Evolutionary conservation across 92 coral and sea anemone genomes (phyloP), one percentile per base, ranked within the genome.

Genomic region (Palythoa caribaeorum): DNA sequence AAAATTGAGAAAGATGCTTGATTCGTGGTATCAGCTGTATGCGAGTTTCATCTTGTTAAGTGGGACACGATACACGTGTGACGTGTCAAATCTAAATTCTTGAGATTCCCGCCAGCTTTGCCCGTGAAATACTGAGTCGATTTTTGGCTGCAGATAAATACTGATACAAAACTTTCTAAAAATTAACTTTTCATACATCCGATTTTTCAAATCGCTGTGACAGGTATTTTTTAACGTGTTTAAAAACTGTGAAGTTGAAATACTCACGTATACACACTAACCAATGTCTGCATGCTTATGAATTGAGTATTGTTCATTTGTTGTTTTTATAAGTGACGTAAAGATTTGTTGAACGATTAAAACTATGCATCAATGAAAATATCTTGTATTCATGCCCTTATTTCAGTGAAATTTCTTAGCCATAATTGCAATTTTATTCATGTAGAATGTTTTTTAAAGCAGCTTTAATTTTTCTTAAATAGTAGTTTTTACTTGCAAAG

Each of bases 41-140:
- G 55, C 8, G 6, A 11, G 62, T 15, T 15, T 55, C 12, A 55
- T 55, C 2, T 11, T 11, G 3, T 55, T 55, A 8, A 6, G 14
- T 14, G 14, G 59, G 3, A 36, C 68, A 36, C 48, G 69, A 6
- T 55, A 47, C 72, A 79, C 16, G 71, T 79, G 84, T 62, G 84
- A 79, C 84, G 84, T 79, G 84, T 79, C 84, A 59, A 15, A 63
- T 21, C 2, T 1, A 35, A 59, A 79, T 79, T 79, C 55, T 60
- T 79, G 53, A 79, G 54, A 60, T 79, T 79, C 70, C 84, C 71
- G 48, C 68, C 69, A 54, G 19, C 7, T 19, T 20, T 50, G 70
- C n/a, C 70, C n/a, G 65, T 12, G 70, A 63, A 17, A 19, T 16
- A 19, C n/a, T 16, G 20, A 63, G 70, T 63, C 3, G 70, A 63